Conservation (phyloP, 2,888 invertebrate genomes). For the Aporophyla nigra region DNA sequence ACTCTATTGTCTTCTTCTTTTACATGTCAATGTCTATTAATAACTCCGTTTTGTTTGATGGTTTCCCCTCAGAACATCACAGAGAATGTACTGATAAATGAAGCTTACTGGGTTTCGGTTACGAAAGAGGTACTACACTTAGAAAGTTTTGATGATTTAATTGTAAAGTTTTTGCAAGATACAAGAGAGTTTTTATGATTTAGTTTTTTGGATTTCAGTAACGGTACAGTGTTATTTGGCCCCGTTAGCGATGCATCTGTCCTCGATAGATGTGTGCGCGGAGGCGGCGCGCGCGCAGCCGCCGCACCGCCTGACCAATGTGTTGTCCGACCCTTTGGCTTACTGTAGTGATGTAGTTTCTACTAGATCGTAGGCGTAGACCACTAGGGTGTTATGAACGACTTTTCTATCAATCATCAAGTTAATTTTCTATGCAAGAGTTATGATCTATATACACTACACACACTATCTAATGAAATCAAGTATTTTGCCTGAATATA, state of each 20-base stretch:
- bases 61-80: constrained; percentile 98
- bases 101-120: constrained; percentile 97
- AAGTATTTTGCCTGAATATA: constrained; percentile 89
- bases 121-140: constrained; percentile 97
- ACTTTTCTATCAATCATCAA: constrained; percentile 90
- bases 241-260: constrained; percentile 92
- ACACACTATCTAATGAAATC: constrained; percentile 87
- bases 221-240: constrained; percentile 91
- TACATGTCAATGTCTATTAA: constrained; percentile 83
- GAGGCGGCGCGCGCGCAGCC: constrained; percentile 77
- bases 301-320: constrained; percentile 76
- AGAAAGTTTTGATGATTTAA: constrained; percentile 91
- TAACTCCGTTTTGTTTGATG: constrained; percentile 90
- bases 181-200: constrained; percentile 90
- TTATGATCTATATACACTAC: constrained; percentile 88
- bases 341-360: constrained; percentile 90
- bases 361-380: constrained; percentile 90
- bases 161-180: constrained; percentile 91
- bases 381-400: constrained; percentile 90
- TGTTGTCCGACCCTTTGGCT: constrained; percentile 90
- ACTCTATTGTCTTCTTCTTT: constrained; percentile 74
- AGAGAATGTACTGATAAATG: constrained; percentile 98
- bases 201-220: constrained; percentile 91
- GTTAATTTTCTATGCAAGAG: constrained; percentile 90
- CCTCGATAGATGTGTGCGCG: constrained; percentile 88